phyloP scores from a whole-genome alignment of 2,888 invertebrate species.

The Nudaria mundana region DNA sequence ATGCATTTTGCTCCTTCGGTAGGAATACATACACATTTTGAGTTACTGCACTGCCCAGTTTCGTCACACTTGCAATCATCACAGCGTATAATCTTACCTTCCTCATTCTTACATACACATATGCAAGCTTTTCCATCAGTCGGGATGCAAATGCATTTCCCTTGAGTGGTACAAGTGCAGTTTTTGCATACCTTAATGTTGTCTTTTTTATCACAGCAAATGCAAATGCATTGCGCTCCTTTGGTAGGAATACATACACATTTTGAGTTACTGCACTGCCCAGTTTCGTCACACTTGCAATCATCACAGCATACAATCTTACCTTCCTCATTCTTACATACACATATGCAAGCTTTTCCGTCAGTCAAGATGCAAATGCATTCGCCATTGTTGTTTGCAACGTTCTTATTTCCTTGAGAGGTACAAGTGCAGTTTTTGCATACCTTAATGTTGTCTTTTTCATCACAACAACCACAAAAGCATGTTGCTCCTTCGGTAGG shows the following conservation, averaged over 20 bases:
- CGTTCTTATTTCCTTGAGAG: background rate
- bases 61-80: conserved; percentile 29
- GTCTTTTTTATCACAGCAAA: conserved; percentile 15
- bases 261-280: too few relatives aligned
- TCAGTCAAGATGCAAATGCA: too few relatives aligned
- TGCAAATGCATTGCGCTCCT: too few relatives aligned
- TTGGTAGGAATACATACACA: too few relatives aligned
- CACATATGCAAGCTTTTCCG: too few relatives aligned
- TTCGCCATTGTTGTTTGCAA: background rate
- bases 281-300: too few relatives aligned
- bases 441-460: conserved; percentile 7
- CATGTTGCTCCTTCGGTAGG: conserved; percentile 18
- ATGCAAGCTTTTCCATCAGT: conserved; percentile 25
- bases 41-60: background rate
- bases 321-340: too few relatives aligned
- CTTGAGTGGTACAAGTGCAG: conserved; percentile 22
- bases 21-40: background rate
- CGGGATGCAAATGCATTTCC: conserved; percentile 22
- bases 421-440: conserved; percentile 32
- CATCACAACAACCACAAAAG: conserved; percentile 20
- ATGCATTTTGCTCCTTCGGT: background rate
- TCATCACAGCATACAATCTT: too few relatives aligned
- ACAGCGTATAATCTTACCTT: conserved; percentile 25
- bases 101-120: conserved; percentile 21
- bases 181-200: conserved; percentile 23